Percentiles rank a stretch among this genome's conserved stretches.
These are phyloP conservation scores for Crax fasciolata DNA, from an alignment of 2,797 vertebrate genomes.

Conservation along the genomic window DNA sequence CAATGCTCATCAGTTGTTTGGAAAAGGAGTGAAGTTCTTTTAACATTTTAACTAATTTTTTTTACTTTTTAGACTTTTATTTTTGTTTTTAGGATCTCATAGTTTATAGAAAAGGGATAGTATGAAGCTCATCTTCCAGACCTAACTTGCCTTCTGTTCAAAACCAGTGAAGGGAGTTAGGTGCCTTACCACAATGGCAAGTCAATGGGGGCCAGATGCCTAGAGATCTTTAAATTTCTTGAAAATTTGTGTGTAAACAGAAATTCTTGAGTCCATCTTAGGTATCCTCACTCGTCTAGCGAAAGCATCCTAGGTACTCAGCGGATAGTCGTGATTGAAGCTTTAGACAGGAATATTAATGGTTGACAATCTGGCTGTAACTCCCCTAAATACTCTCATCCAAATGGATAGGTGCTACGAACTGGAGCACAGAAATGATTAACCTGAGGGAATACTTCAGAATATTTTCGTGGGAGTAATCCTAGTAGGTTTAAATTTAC, in stretches of 20 bases:
- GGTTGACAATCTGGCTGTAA: not conserved
- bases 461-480: not conserved
- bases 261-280: not conserved
- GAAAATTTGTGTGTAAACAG: not conserved
- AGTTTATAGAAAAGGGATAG: not conserved
- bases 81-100: not conserved
- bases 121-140: not conserved
- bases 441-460: not conserved
- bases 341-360: not conserved
- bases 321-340: not conserved
- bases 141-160: not conserved
- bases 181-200: not conserved
- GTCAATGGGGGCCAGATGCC: not conserved
- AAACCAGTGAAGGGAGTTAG: not conserved
- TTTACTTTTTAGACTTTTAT: too few relatives aligned
- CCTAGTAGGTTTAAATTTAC: not conserved
- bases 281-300: not conserved
- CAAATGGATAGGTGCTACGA: not conserved
- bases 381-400: not conserved
- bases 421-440: rapidly evolving
- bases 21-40: not conserved
- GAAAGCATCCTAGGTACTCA: not conserved
- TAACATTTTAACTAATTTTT: not conserved
- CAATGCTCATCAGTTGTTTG: not conserved
- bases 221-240: not conserved